Conservation (phyloP, 2,888 invertebrate genomes). For the Cosmia trapezina region DNA sequence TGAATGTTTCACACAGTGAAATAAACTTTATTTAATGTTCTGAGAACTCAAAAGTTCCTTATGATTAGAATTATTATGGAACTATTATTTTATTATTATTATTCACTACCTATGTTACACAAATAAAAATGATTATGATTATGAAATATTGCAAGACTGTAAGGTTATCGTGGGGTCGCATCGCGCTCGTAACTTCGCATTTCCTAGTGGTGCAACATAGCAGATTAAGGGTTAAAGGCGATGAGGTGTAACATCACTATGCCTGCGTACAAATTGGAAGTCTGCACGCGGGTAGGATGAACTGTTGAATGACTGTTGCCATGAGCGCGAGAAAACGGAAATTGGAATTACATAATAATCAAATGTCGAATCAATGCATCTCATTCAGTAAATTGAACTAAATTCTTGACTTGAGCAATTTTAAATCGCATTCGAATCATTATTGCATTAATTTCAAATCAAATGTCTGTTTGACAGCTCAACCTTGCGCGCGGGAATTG, state of each 20-base stretch:
- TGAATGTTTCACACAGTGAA: not conserved
- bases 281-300: not conserved
- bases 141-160: constrained; percentile 55
- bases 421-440: constrained; percentile 18
- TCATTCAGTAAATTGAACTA: not conserved
- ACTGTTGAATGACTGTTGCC: not conserved
- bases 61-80: constrained; percentile 55
- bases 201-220: constrained; percentile 50
- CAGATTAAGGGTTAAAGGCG: constrained; percentile 43
- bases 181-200: constrained; percentile 50
- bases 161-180: constrained; percentile 54
- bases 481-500: constrained; percentile 23
- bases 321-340: not conserved
- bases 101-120: no score
- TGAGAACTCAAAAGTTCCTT: constrained; percentile 33
- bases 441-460: constrained; percentile 12
- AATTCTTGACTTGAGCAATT: constrained; percentile 14
- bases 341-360: not conserved
- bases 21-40: no score
- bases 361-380: not conserved
- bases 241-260: constrained; percentile 24
- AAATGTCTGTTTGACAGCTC: constrained; percentile 45
- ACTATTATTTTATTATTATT: constrained; percentile 36
- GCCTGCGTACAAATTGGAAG: constrained; percentile 18
- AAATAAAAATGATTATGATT: no score